phyloP scores from a whole-genome alignment of 2,797 vertebrate species.

The Lagodon rhomboides region DNA sequence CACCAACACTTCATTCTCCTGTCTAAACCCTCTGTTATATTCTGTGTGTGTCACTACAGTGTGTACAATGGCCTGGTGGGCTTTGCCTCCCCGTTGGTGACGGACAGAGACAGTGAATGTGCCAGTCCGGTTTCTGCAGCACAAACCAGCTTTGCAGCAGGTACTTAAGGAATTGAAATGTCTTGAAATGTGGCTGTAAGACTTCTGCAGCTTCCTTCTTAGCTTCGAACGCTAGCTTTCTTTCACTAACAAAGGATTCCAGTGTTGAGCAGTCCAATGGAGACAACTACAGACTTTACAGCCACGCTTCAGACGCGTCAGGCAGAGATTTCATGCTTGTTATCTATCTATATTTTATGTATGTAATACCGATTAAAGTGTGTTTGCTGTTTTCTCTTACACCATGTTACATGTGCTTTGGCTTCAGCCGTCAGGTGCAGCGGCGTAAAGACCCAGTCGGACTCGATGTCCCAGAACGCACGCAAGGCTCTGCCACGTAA shows the following conservation, averaged over 20 bases:
- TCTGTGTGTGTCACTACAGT: conserved; percentile 74
- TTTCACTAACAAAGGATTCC: neutral
- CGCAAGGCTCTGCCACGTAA: conserved; percentile 94
- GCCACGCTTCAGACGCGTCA: neutral
- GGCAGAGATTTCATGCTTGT: too few species aligned
- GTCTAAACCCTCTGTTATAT: rapidly evolving
- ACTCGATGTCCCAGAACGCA: conserved; percentile 98
- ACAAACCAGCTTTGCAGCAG: conserved; percentile 96
- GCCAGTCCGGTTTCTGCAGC: conserved; percentile 89
- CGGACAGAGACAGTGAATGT: conserved; percentile 93
- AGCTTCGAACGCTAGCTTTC: neutral
- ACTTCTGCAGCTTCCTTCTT: neutral
- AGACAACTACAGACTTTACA: neutral
- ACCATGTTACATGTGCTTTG: neutral
- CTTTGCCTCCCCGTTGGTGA: conserved; percentile 98
- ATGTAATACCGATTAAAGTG: neutral
- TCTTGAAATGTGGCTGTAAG: neutral
- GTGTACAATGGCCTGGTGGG: conserved; percentile 97
- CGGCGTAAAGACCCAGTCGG: conserved; percentile 95
- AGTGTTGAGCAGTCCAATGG: neutral
- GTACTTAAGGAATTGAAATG: conserved; percentile 81
- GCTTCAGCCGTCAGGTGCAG: conserved; percentile 92
- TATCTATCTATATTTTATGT: neutral
- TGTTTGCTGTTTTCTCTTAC: neutral
- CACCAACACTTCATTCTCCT: too few species aligned